Conservation (phyloP, 2,888 invertebrate genomes). For the Cinara cedri region DNA sequence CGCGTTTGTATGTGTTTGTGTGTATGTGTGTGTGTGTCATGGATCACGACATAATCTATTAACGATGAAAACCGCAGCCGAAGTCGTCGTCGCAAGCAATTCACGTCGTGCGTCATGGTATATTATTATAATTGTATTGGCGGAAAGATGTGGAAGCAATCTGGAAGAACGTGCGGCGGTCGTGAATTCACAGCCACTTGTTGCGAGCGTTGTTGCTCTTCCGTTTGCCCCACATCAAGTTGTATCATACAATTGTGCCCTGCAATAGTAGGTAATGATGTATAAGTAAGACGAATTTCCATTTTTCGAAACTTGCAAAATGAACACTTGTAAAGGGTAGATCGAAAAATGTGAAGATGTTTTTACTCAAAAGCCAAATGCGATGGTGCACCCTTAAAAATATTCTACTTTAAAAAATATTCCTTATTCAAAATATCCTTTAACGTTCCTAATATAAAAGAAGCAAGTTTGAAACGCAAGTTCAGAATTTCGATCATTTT, state of each 20-base stretch:
- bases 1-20: background rate
- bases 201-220: slow-evolving; percentile 78
- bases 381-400: no score
- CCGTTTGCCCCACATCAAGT: slow-evolving; percentile 91
- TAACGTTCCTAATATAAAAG: no score
- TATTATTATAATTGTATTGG: background rate
- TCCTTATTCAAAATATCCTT: no score
- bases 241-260: slow-evolving; percentile 94
- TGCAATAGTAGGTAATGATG: no score
- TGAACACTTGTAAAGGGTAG: no score
- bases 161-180: slow-evolving; percentile 12
- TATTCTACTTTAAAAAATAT: no score
- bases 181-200: slow-evolving; percentile 44
- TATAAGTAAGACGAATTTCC: no score
- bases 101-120: background rate
- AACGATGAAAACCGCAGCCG: background rate
- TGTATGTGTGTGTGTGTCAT: background rate
- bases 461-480: no score
- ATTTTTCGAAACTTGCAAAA: no score
- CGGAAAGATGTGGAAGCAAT: slow-evolving; percentile 45
- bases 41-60: background rate
- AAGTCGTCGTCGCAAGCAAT: background rate
- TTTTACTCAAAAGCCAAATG: no score
- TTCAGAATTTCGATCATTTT: no score
- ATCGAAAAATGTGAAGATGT: no score